Percentiles rank a stretch among this genome's conserved stretches.
These are phyloP conservation scores for Morpho achilles DNA, from an alignment of 2,888 invertebrate species.

Conservation along the genomic window DNA sequence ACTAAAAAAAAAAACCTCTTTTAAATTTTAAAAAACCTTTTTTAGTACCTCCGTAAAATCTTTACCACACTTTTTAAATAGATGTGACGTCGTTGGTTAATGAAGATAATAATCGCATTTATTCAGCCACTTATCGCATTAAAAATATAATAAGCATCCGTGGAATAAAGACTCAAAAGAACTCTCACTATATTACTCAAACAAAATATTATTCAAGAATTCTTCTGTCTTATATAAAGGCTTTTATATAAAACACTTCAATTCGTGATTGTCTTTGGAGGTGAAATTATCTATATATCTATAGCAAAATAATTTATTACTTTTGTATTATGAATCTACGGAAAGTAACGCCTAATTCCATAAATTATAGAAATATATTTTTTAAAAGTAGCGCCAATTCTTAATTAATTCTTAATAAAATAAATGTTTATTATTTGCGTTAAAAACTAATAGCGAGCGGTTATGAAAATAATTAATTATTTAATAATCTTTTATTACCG, in stretches of 20 bases:
- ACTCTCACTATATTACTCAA: no score
- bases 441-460: no score
- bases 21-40: no score
- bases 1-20: no score
- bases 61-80: not conserved
- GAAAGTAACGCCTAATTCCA: no score
- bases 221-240: constrained; percentile 26
- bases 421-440: no score
- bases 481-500: no score
- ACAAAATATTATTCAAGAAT: constrained; percentile 10
- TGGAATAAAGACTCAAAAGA: constrained; percentile 1
- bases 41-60: not conserved
- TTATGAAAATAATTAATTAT: no score
- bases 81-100: constrained; percentile 17
- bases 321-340: constrained; percentile 30
- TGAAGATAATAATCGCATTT: constrained; percentile 32
- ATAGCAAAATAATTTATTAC: constrained; percentile 24
- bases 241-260: constrained; percentile 13
- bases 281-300: constrained; percentile 62
- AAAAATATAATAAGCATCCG: constrained; percentile 35
- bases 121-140: constrained; percentile 57
- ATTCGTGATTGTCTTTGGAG: constrained; percentile 33
- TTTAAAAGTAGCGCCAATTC: no score
- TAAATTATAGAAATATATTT: no score
- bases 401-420: no score